These are phyloP conservation scores for Meloe dianella DNA, from an alignment of 2,888 invertebrate species.

Conservation along the genomic window DNA sequence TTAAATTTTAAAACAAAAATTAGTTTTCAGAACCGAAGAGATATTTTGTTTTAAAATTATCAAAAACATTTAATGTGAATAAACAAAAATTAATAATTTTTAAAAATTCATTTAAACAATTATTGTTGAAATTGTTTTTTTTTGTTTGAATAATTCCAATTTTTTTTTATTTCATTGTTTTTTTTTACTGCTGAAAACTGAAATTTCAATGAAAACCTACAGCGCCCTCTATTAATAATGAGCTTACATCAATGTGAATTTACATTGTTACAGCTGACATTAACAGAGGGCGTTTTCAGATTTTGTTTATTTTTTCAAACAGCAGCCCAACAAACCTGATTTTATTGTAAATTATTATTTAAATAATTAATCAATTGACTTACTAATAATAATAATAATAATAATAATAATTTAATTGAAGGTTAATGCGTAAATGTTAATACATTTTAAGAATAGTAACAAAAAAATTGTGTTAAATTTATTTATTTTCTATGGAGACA, in stretches of 20 bases:
- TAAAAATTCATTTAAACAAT: too few relatives aligned
- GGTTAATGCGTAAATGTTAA: constrained; percentile 14
- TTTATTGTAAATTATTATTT: not conserved
- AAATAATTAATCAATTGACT: constrained; percentile 15
- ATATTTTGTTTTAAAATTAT: not conserved
- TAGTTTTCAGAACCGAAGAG: not conserved
- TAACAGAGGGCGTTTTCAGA: not conserved
- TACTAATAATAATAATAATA: not conserved
- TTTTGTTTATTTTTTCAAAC: too few relatives aligned
- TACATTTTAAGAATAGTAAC: constrained; percentile 12
- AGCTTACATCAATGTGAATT: not conserved
- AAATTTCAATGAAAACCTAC: not conserved
- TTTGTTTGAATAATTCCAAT: too few relatives aligned
- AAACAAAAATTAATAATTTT: too few relatives aligned
- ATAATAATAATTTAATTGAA: constrained; percentile 14
- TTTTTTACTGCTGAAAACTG: too few relatives aligned
- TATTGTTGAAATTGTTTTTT: too few relatives aligned
- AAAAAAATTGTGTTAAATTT: not conserved
- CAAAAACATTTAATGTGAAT: too few relatives aligned
- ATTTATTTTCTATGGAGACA: not conserved
- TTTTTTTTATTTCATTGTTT: too few relatives aligned
- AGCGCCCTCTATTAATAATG: not conserved
- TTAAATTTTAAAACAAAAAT: not conserved
- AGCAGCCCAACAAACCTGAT: too few relatives aligned
- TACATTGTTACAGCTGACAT: not conserved